Evolutionary conservation across 92 coral and sea anemone species (phyloP).

Genomic region (Palythoa grandiflora): DNA sequence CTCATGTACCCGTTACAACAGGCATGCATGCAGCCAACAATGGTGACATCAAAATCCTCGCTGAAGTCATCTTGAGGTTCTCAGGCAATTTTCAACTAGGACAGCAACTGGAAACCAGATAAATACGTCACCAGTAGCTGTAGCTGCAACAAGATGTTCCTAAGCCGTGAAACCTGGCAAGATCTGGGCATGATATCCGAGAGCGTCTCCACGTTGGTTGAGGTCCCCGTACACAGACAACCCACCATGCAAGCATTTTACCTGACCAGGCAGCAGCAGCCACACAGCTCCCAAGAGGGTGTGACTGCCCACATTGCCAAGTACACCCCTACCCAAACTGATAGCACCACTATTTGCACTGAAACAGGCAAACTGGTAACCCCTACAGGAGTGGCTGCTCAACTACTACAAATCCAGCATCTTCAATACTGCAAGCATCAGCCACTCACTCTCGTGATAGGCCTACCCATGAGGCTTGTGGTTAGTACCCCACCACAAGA

Average conservation of each 20-base stretch:
- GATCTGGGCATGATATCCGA: not conserved
- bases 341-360: constrained; percentile 40
- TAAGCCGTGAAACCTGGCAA: not conserved
- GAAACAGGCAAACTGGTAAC: constrained; percentile 28
- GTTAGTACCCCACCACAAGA: not conserved
- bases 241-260: constrained; percentile 50
- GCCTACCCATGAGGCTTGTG: constrained; percentile 20
- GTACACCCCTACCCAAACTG: constrained; percentile 27
- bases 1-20: not conserved
- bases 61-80: constrained; percentile 70
- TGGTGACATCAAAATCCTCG: constrained; percentile 69
- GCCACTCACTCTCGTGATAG: constrained; percentile 39
- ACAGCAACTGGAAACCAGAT: constrained; percentile 54
- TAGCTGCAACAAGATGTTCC: constrained; percentile 57
- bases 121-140: constrained; percentile 63
- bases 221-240: not conserved
- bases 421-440: constrained; percentile 62
- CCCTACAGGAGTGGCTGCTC: constrained; percentile 40
- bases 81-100: constrained; percentile 62
- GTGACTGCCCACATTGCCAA: not conserved
- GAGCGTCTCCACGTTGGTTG: not conserved
- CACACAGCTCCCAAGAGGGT: not conserved
- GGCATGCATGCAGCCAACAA: constrained; percentile 78
- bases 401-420: constrained; percentile 21
- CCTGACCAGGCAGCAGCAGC: not conserved